Base-by-base conservation (phyloP, 2,888 invertebrate genomes). In the Thalpophila matura region DNA sequence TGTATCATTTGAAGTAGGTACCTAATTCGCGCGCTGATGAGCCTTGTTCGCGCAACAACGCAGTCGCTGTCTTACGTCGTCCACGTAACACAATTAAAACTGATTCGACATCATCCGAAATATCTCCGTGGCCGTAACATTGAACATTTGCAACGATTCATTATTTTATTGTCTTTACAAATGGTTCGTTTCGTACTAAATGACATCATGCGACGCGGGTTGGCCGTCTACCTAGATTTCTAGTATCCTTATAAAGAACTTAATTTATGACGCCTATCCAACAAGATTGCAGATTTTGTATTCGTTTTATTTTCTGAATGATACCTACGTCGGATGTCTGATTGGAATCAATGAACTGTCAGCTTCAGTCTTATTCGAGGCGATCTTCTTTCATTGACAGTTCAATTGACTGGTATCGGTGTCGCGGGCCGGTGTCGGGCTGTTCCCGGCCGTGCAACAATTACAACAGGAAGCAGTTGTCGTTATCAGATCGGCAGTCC, bases 1-100 rank as follows among this genome's bases (percentile, higher is more conserved):
- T 18, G 1, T 47, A 72, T 57, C n/a, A 71, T 68, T 57, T 27
- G 26, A n/a, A 64, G 22, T 46, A n/a, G n/a, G n/a, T n/a, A n/a
- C n/a, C n/a, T n/a, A 33, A 56, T 64, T 49, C 22, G 16, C 46
- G 46, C 27, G 27, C 46, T 24, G 42, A 47, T 37, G 63, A 31
- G 43, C 18, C n/a, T 18, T 1, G 20, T 6, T 46, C 29, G 20
- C 27, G 31, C 38, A 26, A 20, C 2, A 18, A 24, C 37, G 22
- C 24, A n/a, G 10, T 7, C 4, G 20, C 24, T n/a, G 9, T 43
- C 37, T 38, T 45, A 40, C 5, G 4, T 33, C 9, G 24, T 22
- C 12, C 18, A 7, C 3, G 22, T 40, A 26, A 43, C 37, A 16
- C 9, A 14, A 38, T 58, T 27, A 24, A 22, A 38, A 33, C 14